phyloP scores from a whole-genome alignment of 1,140 invertebrate species.

The Yoshiicerus persimilis region DNA sequence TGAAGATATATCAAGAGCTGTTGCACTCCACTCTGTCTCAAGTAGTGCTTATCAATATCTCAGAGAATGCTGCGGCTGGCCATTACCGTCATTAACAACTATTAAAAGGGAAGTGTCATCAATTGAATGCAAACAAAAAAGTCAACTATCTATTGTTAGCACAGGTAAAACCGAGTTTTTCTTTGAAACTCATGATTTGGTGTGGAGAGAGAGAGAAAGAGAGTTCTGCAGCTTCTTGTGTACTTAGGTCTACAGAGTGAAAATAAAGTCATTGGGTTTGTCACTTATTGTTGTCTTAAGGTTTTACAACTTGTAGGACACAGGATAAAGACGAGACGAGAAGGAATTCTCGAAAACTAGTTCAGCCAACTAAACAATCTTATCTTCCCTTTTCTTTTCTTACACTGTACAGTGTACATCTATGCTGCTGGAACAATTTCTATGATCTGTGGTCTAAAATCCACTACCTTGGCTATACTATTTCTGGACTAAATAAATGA shows the following conservation, averaged over 20 bases:
- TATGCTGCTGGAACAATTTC: not conserved
- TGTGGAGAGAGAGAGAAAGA: not conserved
- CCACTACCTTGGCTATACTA: too few species aligned
- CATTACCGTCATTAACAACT: too few species aligned
- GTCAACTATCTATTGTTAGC: not conserved
- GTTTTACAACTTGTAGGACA: not conserved
- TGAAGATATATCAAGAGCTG: too few species aligned
- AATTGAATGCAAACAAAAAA: not conserved
- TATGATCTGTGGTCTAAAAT: too few species aligned
- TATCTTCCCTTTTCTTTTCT: not conserved
- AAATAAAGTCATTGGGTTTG: not conserved
- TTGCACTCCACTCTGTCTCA: too few species aligned
- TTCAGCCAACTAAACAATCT: not conserved
- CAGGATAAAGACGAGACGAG: not conserved
- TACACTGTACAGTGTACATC: not conserved
- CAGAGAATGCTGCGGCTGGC: too few species aligned
- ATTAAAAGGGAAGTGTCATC: too few species aligned
- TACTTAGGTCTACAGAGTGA: not conserved
- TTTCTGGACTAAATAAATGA: not conserved
- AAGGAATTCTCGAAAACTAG: not conserved
- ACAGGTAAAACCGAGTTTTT: not conserved
- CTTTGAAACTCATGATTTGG: not conserved
- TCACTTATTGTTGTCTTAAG: not conserved
- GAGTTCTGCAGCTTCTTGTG: not conserved
- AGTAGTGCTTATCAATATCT: too few species aligned